Base-by-base conservation (phyloP, 2,888 invertebrate genomes). In the Meliscaeva auricollis region DNA sequence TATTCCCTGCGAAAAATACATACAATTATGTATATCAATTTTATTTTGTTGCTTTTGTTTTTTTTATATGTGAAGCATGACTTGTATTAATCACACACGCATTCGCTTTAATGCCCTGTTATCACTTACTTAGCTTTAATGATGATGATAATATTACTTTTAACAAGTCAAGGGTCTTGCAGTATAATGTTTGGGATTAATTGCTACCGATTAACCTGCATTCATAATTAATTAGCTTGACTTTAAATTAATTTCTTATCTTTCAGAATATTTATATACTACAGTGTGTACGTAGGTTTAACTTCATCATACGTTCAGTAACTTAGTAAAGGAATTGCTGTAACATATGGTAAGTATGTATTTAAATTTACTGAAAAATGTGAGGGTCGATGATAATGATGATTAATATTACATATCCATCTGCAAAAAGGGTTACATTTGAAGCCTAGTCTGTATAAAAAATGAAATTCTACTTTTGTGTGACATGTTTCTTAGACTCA, bases 171-270 rank as follows among this genome's bases (percentile, higher is more conserved):
- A 66, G 48, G 64, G 64, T 66, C 15, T 15, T 48, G 64, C 20
- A 48, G 52, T 46, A 48, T 69, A 64, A 22, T 75, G 64, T 56
- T 81, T 44, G 66, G 64, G 76, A 76, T 82, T 76, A 82, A 82
- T 82, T 82, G 72, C 46, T 44, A 30, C 56, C 76, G 76, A 82
- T 82, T 82, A 82, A 72, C 76, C 70, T 76, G 70, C 81, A 72
- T 76, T 52, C 52, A 58, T 72, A 66, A 82, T 76, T 70, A 82
- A 76, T 48, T 56, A 64, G 64, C n/a, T 66, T 11, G 32, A 32
- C 17, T 66, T 54, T 38, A 60, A 75, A 80, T 74, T 41, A 46
- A 48, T 75, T 54, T 32, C 50, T 50, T 68, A 60, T 50, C 58
- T 68, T 26, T 32, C 6, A 66, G 48, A 38, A 11, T 9, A 13